Conservation (phyloP, 1,140 invertebrate species). For the Helicoverpa armigera region DNA sequence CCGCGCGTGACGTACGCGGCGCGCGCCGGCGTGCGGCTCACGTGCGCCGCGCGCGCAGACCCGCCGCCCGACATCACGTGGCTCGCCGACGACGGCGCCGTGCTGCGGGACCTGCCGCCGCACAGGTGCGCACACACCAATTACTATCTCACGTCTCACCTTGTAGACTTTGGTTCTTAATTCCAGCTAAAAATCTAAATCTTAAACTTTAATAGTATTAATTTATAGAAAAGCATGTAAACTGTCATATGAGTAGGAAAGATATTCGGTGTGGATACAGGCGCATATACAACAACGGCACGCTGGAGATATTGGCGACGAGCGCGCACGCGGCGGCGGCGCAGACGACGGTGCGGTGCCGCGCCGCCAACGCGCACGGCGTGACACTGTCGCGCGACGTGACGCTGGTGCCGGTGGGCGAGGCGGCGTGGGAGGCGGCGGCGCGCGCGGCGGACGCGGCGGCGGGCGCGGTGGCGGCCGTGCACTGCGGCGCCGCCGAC, state of each 20-base stretch:
- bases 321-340: constrained; percentile 44
- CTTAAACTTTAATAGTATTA: too few relatives aligned
- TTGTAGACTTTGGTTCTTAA: neutral
- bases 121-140: constrained; percentile 50
- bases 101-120: constrained; percentile 59
- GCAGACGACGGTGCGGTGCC: constrained; percentile 64
- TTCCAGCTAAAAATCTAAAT: too few relatives aligned
- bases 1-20: constrained; percentile 62
- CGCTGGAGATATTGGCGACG: constrained; percentile 68
- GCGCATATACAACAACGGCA: constrained; percentile 70
- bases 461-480: constrained; percentile 68
- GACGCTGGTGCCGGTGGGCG: constrained; percentile 65
- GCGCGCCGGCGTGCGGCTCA: constrained; percentile 59
- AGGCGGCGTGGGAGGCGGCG: constrained; percentile 64
- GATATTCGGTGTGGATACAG: constrained; percentile 49
- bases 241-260: neutral
- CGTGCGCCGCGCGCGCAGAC: constrained; percentile 66
- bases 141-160: neutral
- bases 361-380: constrained; percentile 72
- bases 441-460: constrained; percentile 56
- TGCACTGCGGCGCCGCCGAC: constrained; percentile 55
- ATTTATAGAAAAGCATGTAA: too few relatives aligned
- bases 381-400: constrained; percentile 70
- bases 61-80: constrained; percentile 67
- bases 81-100: constrained; percentile 66